Conservation (phyloP, 1,140 invertebrate species). For the Lethrus apterus region DNA sequence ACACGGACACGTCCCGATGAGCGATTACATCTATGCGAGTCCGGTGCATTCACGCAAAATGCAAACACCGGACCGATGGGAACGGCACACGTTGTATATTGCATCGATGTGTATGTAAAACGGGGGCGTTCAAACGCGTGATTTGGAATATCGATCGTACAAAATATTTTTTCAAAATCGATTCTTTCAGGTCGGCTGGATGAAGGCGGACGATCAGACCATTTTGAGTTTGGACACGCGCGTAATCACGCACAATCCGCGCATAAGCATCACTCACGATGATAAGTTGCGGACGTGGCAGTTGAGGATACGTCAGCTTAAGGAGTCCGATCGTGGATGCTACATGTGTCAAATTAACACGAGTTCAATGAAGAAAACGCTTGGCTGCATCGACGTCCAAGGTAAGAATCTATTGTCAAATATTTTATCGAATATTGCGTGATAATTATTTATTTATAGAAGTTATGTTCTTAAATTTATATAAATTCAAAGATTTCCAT, state of each 20-base stretch:
- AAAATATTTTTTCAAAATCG: neutral
- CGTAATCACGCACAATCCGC: constrained; percentile 81
- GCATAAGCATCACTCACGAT: constrained; percentile 68
- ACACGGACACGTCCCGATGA: neutral
- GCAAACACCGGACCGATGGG: neutral
- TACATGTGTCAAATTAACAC: constrained; percentile 89
- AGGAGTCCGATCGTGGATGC: constrained; percentile 65
- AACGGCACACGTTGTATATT: too few species aligned
- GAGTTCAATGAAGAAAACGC: constrained; percentile 76
- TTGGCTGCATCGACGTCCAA: constrained; percentile 82
- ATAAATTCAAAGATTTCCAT: too few species aligned
- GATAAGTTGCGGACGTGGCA: constrained; percentile 63
- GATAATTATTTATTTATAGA: too few species aligned
- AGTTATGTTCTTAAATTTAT: too few species aligned
- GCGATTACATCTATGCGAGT: neutral
- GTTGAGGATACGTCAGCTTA: constrained; percentile 64
- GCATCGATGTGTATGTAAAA: too few species aligned
- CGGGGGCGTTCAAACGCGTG: too few species aligned
- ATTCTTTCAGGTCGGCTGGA: constrained; percentile 78
- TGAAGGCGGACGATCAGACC: constrained; percentile 81
- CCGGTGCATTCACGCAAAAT: neutral
- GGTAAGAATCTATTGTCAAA: constrained; percentile 54
- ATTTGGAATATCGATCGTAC: neutral
- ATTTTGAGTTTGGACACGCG: constrained; percentile 76
- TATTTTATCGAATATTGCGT: too few species aligned